Base-by-base conservation (phyloP, 2,888 invertebrate genomes). In the Drosophila meridionalis region DNA sequence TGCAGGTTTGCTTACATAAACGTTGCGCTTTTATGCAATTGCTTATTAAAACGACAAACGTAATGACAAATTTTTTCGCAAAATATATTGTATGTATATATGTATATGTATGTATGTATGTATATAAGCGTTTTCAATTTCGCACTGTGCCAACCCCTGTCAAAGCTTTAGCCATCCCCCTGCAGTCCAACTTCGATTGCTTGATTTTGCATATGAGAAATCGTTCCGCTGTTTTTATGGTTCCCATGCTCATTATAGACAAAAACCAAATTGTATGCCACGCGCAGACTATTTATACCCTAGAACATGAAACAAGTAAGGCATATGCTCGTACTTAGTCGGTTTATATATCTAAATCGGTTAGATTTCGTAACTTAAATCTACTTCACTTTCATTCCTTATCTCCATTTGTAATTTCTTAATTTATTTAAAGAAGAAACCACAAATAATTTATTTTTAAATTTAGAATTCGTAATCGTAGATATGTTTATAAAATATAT, bases 171-270 rank as follows among this genome's bases (percentile, higher is more conserved):
- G 12, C 12, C 8, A 43, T 6, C 7, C 50, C 34, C 30, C n/a
- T 26, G 12, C 30, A 7, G 32, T 26, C 50, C 52, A 66, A 52
- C 69, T 63, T 78, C 60, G 47, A 50, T 52, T 62, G 59, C 56
- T 56, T 53, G 74, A 70, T 70, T 78, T 68, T 68, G 74, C 78
- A 70, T 63, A 47, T 57, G 57, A 61, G 53, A 69, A 69, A 78
- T 67, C 45, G 67, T 67, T 42, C 62, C 47, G 66, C 55, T 38
- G 67, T 53, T 57, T 76, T 76, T 76, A 76, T 71, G 80, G 80
- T 87, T 85, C 87, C 85, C 85, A 85, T 85, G 87, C 87, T 87
- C 85, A 85, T 85, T 85, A 81, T 81, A 70, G 71, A 73, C 78
- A 70, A 76, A 76, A 77, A 30, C 53, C 67, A 68, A 76, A 82